A percentile compares a stretch with the other conserved stretches of the same genome.
These are phyloP conservation scores for Saturnia japonica DNA, from an alignment of 2,888 invertebrate genomes.

Conservation along the genomic window DNA sequence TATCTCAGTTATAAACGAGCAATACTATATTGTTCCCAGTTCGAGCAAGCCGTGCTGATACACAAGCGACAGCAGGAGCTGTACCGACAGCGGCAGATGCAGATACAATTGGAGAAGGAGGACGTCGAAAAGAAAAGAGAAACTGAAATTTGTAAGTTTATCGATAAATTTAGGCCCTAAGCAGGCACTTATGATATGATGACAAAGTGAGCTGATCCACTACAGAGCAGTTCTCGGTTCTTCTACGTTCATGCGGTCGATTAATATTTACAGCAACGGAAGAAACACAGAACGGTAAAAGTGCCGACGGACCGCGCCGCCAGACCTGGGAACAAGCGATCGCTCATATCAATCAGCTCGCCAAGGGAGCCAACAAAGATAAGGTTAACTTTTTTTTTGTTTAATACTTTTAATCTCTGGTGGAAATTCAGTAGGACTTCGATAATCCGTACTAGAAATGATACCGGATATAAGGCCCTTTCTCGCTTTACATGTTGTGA, in stretches of 20 bases:
- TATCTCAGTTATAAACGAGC: background rate
- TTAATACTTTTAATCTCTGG: background rate
- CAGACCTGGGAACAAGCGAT: constrained; percentile 77
- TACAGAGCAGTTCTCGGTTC: too few relatives aligned
- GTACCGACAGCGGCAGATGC: constrained; percentile 32
- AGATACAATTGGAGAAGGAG: constrained; percentile 36
- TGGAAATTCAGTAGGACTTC: too few relatives aligned
- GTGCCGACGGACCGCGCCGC: constrained; percentile 44
- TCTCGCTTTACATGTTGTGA: too few relatives aligned
- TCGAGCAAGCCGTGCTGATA: constrained; percentile 33
- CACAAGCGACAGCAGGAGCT: constrained; percentile 28
- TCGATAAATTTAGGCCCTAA: too few relatives aligned
- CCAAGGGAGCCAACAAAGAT: constrained; percentile 57
- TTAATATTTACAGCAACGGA: background rate
- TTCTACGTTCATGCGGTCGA: too few relatives aligned
- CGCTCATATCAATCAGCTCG: constrained; percentile 73
- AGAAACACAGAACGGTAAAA: constrained; percentile 41
- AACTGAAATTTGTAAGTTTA: constrained; percentile 45
- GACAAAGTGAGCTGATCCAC: too few relatives aligned
- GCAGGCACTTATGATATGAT: too few relatives aligned
- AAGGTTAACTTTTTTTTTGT: constrained; percentile 44
- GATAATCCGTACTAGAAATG: too few relatives aligned
- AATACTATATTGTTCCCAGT: constrained; percentile 22
- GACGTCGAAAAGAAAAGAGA: constrained; percentile 39
- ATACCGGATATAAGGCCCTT: too few relatives aligned